Evolutionary conservation across 2,888 invertebrate genomes (phyloP), one percentile per base, ranked within the genome.

Genomic region (Dyspetes luteomarginatus): DNA sequence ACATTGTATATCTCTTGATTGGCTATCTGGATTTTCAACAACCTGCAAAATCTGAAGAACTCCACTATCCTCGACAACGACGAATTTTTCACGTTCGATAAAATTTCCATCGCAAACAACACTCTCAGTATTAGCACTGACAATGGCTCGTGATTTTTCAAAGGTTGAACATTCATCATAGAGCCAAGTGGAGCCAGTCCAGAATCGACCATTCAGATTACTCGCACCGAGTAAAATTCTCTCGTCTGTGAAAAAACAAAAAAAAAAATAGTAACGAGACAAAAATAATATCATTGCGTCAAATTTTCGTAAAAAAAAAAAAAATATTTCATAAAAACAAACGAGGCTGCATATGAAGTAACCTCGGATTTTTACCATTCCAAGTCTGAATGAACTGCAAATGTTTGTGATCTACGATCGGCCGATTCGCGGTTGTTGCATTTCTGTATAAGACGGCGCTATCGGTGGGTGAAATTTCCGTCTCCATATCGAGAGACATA

Each of bases 151-250:
- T 52, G 93, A 90, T 26, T 92, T 92, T 26, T 88, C 82, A 28
- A 90, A 89, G 87, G 89, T 88, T 82, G 72, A 84, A 12, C 84
- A 84, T 45, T 89, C 85, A 77, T 91, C 90, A 26, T 90, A 95
- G 85, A 93, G 92, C 92, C 94, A 94, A 15, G 95, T 84, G 15
- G 94, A 94, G 17, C 95, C 95, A 85, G 92, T 93, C 95, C 95
- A 95, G 84, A 93, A 94, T 2, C 94, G 93, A 22, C 94, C 94
- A 22, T 93, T 93, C 83, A 95, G 89, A 88, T 94, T 94, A 45
- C 94, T 94, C 19, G 94, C 93, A 41, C 94, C 95, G 43, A 95
- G 87, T 65, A 95, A 89, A 41, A 94, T 89, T 83, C 93, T 93
- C 30, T 93, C 94, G 90, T 94, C 94, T 94, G 82, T 7, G 88